phyloP scores from a whole-genome alignment of 2,113 vertebrate species.

The Odocoileus virginianus region DNA sequence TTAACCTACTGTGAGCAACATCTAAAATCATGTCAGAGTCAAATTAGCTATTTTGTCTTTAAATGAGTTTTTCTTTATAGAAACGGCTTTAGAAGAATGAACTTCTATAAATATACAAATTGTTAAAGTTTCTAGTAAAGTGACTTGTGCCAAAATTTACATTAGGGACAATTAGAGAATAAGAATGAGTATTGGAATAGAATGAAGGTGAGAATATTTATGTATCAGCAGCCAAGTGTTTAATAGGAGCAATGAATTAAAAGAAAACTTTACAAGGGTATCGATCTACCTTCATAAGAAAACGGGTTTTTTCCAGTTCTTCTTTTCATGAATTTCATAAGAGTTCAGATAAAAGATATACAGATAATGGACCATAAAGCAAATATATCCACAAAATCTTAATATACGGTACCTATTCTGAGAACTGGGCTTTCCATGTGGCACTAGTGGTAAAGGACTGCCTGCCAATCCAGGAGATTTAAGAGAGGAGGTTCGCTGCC shows the following conservation, averaged over 20 bases:
- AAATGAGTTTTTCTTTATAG: background rate
- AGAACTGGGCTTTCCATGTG: background rate
- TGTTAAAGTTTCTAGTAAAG: background rate
- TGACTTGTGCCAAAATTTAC: constrained; percentile 38
- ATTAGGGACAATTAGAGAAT: constrained; percentile 51
- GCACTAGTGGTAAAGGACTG: background rate
- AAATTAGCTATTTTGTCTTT: constrained; percentile 36
- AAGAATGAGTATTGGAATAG: background rate
- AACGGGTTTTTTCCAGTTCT: background rate
- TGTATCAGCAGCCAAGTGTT: background rate
- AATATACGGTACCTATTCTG: background rate
- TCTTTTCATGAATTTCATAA: background rate
- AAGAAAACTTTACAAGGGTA: background rate
- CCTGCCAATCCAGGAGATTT: background rate
- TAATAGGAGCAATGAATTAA: background rate
- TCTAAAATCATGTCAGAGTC: constrained; percentile 42
- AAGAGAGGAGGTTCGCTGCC: background rate
- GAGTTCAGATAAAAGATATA: background rate
- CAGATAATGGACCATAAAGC: background rate
- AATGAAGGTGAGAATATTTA: background rate
- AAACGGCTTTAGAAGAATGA: background rate
- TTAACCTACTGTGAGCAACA: constrained; percentile 17
- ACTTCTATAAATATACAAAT: background rate
- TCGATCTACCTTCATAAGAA: background rate
- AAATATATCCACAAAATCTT: background rate